These are phyloP conservation scores for Ctenosaura bakeri DNA, from an alignment of 2,797 vertebrate genomes.

Conservation along the genomic window DNA sequence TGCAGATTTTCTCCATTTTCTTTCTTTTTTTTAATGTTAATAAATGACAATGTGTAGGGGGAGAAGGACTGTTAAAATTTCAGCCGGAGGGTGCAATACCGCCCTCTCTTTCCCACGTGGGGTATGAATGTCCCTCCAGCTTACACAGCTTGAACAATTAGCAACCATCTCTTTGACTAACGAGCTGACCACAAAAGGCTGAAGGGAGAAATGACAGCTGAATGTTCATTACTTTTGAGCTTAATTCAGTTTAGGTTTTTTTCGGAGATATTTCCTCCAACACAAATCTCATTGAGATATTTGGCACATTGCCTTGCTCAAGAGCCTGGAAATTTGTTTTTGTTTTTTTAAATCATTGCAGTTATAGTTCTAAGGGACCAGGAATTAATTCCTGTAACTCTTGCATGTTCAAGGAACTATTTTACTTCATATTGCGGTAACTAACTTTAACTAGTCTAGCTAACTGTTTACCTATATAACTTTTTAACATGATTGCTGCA, in stretches of 20 bases:
- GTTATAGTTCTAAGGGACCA: no score
- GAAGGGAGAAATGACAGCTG: conserved; percentile 8
- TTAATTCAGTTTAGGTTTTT: conserved; percentile 4
- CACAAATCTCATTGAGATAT: no score
- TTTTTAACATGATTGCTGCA: no score
- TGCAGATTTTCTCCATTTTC: conserved; percentile 35
- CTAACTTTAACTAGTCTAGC: no score
- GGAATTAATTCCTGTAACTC: no score
- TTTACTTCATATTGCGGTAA: no score
- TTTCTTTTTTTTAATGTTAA: conserved; percentile 25
- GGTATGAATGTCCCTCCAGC: neutral
- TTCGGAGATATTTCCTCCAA: neutral
- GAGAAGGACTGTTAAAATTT: conserved; percentile 33
- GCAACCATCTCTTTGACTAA: neutral
- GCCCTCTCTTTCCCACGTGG: conserved; percentile 29
- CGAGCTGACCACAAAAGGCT: neutral
- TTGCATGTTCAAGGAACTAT: no score
- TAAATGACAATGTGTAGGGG: conserved; percentile 43
- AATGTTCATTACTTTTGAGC: conserved; percentile 21
- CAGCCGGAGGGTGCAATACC: conserved; percentile 41
- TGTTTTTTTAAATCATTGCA: no score
- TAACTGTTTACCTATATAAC: no score
- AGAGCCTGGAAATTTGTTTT: no score
- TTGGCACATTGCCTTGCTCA: no score
- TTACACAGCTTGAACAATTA: conserved; percentile 30